Percentiles rank a stretch among this genome's conserved stretches.
These are phyloP conservation scores for Atrichornis clamosus DNA, from an alignment of 2,113 vertebrate genomes.

Conservation along the genomic window DNA sequence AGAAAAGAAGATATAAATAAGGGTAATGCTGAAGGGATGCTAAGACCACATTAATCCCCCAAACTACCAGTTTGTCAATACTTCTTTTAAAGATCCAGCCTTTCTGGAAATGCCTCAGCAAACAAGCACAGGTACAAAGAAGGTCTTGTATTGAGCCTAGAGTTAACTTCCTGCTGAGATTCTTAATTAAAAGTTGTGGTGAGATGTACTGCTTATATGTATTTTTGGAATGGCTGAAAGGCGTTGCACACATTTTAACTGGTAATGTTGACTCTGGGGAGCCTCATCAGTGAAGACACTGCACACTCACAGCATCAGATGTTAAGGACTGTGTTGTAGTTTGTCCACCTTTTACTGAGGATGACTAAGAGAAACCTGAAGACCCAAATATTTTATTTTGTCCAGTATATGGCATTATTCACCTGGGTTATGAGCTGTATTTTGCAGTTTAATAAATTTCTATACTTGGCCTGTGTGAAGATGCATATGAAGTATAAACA, in stretches of 20 bases:
- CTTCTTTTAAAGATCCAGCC: not conserved
- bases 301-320: not conserved
- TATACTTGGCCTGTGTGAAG: not conserved
- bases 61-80: not conserved
- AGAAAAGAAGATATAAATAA: not conserved
- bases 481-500: not conserved
- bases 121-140: slow-evolving; percentile 9
- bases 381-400: not conserved
- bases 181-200: slow-evolving; percentile 3
- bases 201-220: not conserved
- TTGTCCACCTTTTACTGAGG: not conserved
- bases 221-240: not conserved
- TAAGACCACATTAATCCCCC: not conserved
- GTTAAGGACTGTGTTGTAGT: not conserved
- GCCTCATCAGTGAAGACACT: not conserved
- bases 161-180: not conserved
- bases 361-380: not conserved
- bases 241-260: not conserved
- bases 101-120: not conserved
- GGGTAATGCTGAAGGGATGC: not conserved
- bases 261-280: not conserved
- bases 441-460: not conserved
- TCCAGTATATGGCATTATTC: not conserved
- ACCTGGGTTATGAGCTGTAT: not conserved
- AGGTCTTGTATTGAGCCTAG: not conserved